These are phyloP conservation scores for Drosophila multiciliata DNA, from an alignment of 2,888 invertebrate species.

Conservation along the genomic window DNA sequence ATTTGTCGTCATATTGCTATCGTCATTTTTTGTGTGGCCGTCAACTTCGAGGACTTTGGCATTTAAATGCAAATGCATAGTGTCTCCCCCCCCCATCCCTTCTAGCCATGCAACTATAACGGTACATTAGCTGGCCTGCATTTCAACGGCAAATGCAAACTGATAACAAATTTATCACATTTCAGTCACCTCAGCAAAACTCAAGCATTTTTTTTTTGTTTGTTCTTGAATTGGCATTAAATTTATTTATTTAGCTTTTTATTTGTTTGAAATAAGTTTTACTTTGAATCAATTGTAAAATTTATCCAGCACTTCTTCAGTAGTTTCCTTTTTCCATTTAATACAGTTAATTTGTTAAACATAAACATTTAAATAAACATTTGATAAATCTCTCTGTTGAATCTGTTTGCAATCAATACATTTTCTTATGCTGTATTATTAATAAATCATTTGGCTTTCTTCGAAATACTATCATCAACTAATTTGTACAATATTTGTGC, in stretches of 20 bases:
- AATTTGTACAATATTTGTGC: not conserved
- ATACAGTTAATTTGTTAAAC: not conserved
- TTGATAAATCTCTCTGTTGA: not conserved
- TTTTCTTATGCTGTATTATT: not conserved
- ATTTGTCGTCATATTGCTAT: slow-evolving; percentile 66
- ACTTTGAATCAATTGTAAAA: not conserved
- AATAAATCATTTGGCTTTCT: not conserved
- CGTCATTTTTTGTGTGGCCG: slow-evolving; percentile 56
- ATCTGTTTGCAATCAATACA: not conserved
- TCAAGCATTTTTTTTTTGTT: not conserved
- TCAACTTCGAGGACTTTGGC: slow-evolving; percentile 54
- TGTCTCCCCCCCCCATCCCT: not conserved
- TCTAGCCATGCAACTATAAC: not conserved
- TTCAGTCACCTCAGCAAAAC: no score
- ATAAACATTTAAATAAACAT: not conserved
- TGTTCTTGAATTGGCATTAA: not conserved
- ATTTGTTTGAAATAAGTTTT: not conserved
- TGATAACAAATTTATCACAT: slow-evolving; percentile 32
- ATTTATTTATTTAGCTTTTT: not conserved
- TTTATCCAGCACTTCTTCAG: rapidly evolving
- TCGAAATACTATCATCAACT: not conserved
- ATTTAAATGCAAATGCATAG: slow-evolving; percentile 60
- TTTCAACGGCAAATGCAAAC: slow-evolving; percentile 23
- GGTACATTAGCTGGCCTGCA: not conserved
- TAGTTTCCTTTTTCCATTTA: not conserved